These are phyloP conservation scores for Lontra canadensis DNA, from an alignment of 2,113 vertebrate genomes.

Conservation along the genomic window DNA sequence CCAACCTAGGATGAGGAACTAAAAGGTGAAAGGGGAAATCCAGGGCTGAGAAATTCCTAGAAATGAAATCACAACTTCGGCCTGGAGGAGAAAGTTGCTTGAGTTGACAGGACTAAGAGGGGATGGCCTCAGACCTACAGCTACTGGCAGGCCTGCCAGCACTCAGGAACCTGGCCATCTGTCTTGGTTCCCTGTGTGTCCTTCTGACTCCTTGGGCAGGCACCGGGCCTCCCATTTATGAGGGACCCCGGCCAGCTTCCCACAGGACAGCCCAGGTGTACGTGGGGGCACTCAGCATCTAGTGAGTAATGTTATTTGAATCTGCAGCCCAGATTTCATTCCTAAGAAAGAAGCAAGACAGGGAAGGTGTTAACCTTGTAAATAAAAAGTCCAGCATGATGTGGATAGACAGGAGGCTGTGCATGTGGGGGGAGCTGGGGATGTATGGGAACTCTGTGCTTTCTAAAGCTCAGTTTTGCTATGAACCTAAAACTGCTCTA, in stretches of 20 bases:
- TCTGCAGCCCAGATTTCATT: neutral
- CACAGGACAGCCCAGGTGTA: neutral
- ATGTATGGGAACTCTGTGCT: neutral
- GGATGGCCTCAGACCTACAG: neutral
- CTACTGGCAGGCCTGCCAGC: neutral
- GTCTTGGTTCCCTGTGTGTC: neutral
- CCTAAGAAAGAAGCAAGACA: neutral
- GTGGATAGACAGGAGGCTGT: neutral
- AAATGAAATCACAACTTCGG: neutral
- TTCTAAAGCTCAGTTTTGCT: neutral
- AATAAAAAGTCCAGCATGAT: neutral
- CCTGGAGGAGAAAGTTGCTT: neutral
- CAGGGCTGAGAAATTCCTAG: conserved; percentile 61
- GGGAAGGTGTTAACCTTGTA: neutral
- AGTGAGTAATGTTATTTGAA: neutral
- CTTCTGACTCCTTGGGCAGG: neutral
- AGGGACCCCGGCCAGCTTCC: neutral
- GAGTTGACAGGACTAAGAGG: neutral
- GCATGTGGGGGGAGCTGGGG: fast-evolving
- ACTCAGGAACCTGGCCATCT: neutral
- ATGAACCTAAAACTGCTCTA: neutral
- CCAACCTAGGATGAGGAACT: conserved; percentile 2
- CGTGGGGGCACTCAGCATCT: neutral
- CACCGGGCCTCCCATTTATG: neutral
- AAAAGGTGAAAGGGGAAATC: conserved; percentile 39